Conservation (phyloP, 2,888 invertebrate species). For the Drosophila bunnanda region DNA sequence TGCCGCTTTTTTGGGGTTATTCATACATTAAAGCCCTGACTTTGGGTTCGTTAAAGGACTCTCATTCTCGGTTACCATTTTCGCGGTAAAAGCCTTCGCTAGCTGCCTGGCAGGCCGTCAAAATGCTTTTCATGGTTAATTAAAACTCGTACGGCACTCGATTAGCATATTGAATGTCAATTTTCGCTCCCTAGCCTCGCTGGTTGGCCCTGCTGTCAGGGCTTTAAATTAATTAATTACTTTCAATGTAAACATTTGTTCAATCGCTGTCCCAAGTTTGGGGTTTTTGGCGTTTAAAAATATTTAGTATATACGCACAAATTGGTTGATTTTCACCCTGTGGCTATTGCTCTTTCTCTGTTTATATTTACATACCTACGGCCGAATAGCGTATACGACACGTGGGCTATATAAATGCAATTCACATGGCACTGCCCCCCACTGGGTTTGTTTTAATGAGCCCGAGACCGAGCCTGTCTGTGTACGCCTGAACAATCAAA, state of each 20-base stretch:
- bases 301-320: neutral
- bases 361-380: neutral
- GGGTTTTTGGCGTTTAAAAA: constrained; percentile 2
- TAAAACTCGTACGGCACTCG: constrained; percentile 52
- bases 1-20: constrained; percentile 19
- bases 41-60: constrained; percentile 26
- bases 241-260: constrained; percentile 50
- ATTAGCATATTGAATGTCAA: constrained; percentile 54
- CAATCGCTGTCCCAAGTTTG: constrained; percentile 16
- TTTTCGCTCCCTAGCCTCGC: neutral
- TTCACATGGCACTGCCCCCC: neutral
- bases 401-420: constrained; percentile 12
- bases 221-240: constrained; percentile 49
- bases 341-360: neutral
- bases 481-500: constrained; percentile 19
- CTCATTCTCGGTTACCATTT: neutral
- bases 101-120: constrained; percentile 30
- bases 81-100: neutral
- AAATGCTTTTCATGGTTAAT: constrained; percentile 60
- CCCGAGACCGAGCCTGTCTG: neutral
- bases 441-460: constrained; percentile 28
- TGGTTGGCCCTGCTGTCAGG: constrained; percentile 2
- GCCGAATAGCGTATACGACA: constrained; percentile 20
- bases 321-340: constrained; percentile 1
- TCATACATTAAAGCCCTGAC: constrained; percentile 30